Conservation (phyloP, 2,797 vertebrate genomes). For the Parambassis ranga region DNA sequence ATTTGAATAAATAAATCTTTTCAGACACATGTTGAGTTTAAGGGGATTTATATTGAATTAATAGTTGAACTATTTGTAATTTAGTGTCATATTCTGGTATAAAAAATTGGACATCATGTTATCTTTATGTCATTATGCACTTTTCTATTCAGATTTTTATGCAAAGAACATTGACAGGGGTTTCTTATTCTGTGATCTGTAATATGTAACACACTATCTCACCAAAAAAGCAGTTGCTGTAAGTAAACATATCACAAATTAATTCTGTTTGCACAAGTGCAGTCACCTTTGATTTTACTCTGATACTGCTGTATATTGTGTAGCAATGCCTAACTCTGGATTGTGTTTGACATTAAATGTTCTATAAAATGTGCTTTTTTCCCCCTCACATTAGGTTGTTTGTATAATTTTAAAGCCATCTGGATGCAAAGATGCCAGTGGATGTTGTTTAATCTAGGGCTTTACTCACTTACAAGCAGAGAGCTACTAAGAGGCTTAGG, state of each 20-base stretch:
- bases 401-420: constrained; percentile 34
- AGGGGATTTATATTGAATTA: too few species aligned
- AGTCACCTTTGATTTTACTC: constrained; percentile 16
- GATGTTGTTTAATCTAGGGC: constrained; percentile 51
- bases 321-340: constrained; percentile 28
- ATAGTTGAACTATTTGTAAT: too few species aligned
- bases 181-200: background rate
- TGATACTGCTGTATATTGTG: constrained; percentile 22
- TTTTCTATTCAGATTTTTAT: constrained; percentile 23
- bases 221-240: background rate
- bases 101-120: constrained; percentile 7
- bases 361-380: constrained; percentile 22
- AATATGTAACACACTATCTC: constrained; percentile 15
- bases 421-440: constrained; percentile 39
- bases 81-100: constrained; percentile 11
- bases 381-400: constrained; percentile 30
- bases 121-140: constrained; percentile 15
- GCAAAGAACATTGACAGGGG: background rate
- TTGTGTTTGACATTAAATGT: constrained; percentile 60
- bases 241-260: constrained; percentile 2
- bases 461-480: constrained; percentile 55
- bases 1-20: constrained; percentile 14
- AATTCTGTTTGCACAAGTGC: constrained; percentile 38
- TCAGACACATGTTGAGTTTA: background rate
- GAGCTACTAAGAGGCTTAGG: constrained; percentile 58